Conservation (phyloP, 2,797 vertebrate species). For the Leucoraja ocellata region DNA sequence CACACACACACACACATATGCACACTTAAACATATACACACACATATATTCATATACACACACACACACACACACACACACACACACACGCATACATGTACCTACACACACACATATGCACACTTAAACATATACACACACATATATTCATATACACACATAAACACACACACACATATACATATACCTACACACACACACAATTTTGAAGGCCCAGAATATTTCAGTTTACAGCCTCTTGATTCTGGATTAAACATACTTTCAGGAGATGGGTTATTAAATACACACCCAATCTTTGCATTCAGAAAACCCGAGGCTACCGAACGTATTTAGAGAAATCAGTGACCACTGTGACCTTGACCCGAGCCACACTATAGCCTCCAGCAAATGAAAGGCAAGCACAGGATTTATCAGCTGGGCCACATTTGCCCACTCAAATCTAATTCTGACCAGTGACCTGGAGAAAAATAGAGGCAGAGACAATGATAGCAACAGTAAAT, state of each 20-base stretch:
- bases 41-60: too few relatives aligned
- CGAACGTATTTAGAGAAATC: conserved; percentile 44
- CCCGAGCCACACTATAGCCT: conserved; percentile 44
- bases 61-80: too few relatives aligned
- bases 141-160: too few relatives aligned
- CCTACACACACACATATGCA: too few relatives aligned
- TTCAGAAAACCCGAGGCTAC: conserved; percentile 43
- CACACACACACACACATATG: too few relatives aligned
- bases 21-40: too few relatives aligned
- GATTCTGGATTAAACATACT: conserved; percentile 1
- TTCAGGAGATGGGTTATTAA: conserved; percentile 41
- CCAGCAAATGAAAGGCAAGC: conserved; percentile 44
- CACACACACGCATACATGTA: too few relatives aligned
- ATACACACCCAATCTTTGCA: conserved; percentile 39
- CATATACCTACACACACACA: not conserved
- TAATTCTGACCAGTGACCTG: conserved; percentile 51
- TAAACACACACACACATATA: too few relatives aligned
- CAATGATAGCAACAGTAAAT: conserved; percentile 40
- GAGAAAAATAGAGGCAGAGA: conserved; percentile 40
- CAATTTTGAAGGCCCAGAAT: not conserved
- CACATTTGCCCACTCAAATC: conserved; percentile 45
- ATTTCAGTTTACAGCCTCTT: not conserved
- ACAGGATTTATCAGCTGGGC: conserved; percentile 48
- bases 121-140: too few relatives aligned
- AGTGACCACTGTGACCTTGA: conserved; percentile 48